Percentiles rank a stretch among this genome's conserved stretches.
These are phyloP conservation scores for Linnaemya tessellans DNA, from an alignment of 2,888 invertebrate species.

Conservation along the genomic window DNA sequence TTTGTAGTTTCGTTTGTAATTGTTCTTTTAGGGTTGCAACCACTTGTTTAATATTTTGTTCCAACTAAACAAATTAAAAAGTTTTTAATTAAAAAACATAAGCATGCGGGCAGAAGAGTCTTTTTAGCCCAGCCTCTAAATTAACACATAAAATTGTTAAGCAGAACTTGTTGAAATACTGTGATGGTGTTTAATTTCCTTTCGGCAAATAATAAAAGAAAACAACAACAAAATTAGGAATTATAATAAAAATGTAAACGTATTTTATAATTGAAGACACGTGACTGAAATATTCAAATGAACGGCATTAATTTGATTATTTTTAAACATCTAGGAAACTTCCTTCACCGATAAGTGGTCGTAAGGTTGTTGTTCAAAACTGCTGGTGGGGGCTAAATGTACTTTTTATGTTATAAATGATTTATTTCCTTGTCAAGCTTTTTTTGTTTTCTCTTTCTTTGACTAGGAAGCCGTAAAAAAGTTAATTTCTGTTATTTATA, in stretches of 20 bases:
- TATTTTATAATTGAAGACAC: neutral
- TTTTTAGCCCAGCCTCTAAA: no score
- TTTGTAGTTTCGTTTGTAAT: slow-evolving; percentile 5
- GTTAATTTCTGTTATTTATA: neutral
- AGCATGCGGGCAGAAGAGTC: no score
- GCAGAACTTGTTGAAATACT: neutral
- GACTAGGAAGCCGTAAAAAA: neutral
- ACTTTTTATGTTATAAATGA: neutral
- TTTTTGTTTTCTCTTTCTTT: neutral
- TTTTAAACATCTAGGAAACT: neutral
- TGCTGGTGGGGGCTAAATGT: neutral
- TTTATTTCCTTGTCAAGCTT: neutral
- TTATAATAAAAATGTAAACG: neutral
- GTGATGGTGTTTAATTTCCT: neutral
- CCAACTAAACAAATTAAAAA: slow-evolving; percentile 3
- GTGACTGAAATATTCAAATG: neutral
- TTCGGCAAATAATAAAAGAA: neutral
- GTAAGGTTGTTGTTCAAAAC: neutral
- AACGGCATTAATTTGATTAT: neutral
- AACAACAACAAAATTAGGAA: neutral
- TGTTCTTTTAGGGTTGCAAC: neutral
- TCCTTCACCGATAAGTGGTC: neutral
- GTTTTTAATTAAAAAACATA: slow-evolving; percentile 6
- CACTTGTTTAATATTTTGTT: neutral
- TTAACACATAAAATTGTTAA: neutral